phyloP scores from a whole-genome alignment of 2,888 invertebrate genomes.

The Lepidochitona cinerea region DNA sequence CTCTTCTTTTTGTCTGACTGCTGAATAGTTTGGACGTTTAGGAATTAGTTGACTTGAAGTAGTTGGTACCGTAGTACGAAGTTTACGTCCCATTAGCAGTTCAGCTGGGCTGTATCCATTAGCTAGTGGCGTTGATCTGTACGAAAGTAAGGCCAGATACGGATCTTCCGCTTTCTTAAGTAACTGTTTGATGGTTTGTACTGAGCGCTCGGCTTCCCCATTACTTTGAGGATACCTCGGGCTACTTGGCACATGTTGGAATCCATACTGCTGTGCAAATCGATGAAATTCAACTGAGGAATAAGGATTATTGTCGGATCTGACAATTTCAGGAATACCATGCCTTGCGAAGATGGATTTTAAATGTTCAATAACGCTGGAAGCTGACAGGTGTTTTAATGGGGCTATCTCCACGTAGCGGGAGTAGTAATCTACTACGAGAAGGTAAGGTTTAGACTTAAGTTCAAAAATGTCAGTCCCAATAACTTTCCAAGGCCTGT shows the following conservation, averaged over 20 bases:
- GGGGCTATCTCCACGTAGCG: constrained; percentile 11
- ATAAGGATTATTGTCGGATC: constrained; percentile 31
- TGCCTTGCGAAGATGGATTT: background rate
- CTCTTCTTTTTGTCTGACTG: no score
- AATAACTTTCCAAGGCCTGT: constrained; percentile 16
- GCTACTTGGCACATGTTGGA: background rate
- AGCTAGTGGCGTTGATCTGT: constrained; percentile 24
- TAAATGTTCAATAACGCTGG: constrained; percentile 8
- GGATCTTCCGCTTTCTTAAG: constrained; percentile 25
- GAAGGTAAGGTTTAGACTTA: constrained; percentile 14
- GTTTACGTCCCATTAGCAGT: constrained; percentile 23
- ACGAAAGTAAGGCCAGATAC: constrained; percentile 22
- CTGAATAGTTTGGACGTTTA: no score
- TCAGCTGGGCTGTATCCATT: constrained; percentile 22
- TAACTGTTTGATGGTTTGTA: constrained; percentile 23
- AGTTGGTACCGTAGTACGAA: background rate
- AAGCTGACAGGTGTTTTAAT: constrained; percentile 4
- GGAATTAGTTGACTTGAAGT: background rate
- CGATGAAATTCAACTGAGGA: constrained; percentile 8
- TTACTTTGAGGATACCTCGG: constrained; percentile 22
- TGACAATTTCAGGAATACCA: constrained; percentile 14
- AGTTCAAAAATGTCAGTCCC: constrained; percentile 16
- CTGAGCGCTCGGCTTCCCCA: constrained; percentile 21
- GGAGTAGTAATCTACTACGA: constrained; percentile 20
- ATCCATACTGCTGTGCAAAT: constrained; percentile 18